Evolutionary conservation across 2,113 vertebrate species (phyloP).

Genomic region (Trogon melanurus): DNA sequence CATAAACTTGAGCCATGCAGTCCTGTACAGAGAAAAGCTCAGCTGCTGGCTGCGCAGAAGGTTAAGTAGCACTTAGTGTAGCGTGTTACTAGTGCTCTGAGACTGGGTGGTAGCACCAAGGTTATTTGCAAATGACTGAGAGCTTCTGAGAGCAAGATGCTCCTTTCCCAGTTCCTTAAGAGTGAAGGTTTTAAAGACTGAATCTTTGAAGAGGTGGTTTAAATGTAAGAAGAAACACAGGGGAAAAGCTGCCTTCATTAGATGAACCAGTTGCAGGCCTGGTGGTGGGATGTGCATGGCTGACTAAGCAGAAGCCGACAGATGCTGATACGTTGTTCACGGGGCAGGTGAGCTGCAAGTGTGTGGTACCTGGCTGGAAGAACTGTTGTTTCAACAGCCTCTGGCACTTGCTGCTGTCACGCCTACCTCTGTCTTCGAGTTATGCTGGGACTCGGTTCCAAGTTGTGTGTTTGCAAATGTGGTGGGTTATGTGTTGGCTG

Average conservation of each 20-base stretch:
- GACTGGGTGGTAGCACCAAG: background rate
- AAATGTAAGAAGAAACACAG: background rate
- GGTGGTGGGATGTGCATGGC: background rate
- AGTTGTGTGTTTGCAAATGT: background rate
- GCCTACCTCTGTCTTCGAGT: background rate
- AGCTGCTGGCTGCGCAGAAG: background rate
- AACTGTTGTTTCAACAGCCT: background rate
- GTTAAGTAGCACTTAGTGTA: accelerated
- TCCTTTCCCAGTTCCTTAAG: background rate
- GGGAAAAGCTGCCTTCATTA: background rate
- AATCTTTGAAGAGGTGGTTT: background rate
- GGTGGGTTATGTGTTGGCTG: background rate
- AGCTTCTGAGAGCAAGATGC: background rate
- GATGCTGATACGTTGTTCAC: background rate
- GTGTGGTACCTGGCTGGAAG: background rate
- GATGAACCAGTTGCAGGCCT: background rate
- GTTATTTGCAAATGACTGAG: background rate
- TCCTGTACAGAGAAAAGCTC: accelerated
- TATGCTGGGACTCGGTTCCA: background rate
- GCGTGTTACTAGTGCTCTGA: accelerated
- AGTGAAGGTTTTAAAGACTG: background rate
- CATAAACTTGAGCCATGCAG: background rate
- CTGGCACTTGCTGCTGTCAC: background rate
- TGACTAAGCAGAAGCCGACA: background rate
- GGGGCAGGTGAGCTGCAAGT: background rate